Base-by-base conservation (phyloP, 35 echinoderm and acorn worm genomes). In the Heliocidaris erythrogramma region DNA sequence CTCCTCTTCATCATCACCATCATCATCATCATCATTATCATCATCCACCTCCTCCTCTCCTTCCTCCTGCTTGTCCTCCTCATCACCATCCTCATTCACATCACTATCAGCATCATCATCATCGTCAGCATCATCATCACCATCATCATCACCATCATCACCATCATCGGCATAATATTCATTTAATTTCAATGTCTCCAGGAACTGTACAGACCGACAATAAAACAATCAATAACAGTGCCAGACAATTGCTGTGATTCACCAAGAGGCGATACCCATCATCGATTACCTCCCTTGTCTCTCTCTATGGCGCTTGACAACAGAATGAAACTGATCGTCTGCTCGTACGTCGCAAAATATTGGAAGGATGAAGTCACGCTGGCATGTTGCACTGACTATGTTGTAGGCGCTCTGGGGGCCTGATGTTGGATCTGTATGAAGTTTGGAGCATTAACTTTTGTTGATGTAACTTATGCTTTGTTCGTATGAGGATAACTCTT, bases 61-160 rank as follows among this genome's bases (percentile, higher is more conserved):
- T 7, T 93, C 92, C 11, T 60, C 48, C 4, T 56, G 49, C 6
- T 93, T 29, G 7, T 35, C 86, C 4, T 88, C 30, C 9, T 48
- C 47, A 88, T 32, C 1, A 88, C 30, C 7, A 31, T 88, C 30
- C 59, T 29, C 48, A 93, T 60, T 42, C 52, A 16, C 92, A 93
- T 93, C 92, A 93, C 27, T 5, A 93, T 31, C 92, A 93, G 9
- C 13, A 59, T 59, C 92, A 93, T 59, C 49, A 93, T 7, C 92
- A 93, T 56, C 9, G 49, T 59, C 92, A 93, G 21, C 92, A 59
- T 56, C 49, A 93, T n/a, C 49, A 56, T 60, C 91, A 2, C 21
- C 91, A 93, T 56, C 91, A 93, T 93, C 91, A 93, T 21, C 49
- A 56, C 50, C 91, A 56, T 93, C 49, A 93, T 30, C 92, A 93